phyloP scores from a whole-genome alignment of 2,888 invertebrate species.

The Heliothis peltigera region DNA sequence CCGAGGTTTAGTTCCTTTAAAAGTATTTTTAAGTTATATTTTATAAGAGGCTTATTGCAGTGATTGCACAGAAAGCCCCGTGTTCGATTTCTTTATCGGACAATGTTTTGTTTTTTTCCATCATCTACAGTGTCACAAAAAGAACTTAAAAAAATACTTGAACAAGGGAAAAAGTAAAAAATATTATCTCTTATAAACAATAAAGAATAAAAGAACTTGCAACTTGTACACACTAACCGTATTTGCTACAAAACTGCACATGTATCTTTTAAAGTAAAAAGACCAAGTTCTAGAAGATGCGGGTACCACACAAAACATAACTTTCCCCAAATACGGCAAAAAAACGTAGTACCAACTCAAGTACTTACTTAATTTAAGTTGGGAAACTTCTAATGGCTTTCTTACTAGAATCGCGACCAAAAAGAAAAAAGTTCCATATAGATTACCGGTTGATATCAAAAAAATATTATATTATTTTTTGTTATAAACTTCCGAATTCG shows the following conservation, averaged over 20 bases:
- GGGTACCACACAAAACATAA: conserved; percentile 28
- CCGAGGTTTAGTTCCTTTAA: too few species aligned
- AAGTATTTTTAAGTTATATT: too few species aligned
- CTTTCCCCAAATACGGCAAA: conserved; percentile 37
- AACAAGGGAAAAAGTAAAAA: not conserved
- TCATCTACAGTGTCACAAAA: not conserved
- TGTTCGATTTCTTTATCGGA: not conserved
- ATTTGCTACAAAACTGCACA: conserved; percentile 1
- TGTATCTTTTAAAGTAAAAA: conserved; percentile 22
- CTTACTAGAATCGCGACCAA: conserved; percentile 27
- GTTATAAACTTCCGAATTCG: conserved; percentile 33
- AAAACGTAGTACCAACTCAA: conserved; percentile 43
- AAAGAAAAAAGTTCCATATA: conserved; percentile 56
- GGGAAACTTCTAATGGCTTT: conserved; percentile 58
- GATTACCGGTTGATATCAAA: conserved; percentile 45
- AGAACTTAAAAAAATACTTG: not conserved
- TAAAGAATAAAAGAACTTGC: not conserved
- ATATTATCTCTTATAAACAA: conserved; percentile 1
- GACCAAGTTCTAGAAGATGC: conserved; percentile 20
- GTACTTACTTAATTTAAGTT: conserved; percentile 63
- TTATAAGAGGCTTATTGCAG: too few species aligned
- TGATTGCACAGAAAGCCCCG: too few species aligned
- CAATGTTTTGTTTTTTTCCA: not conserved
- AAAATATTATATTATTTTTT: conserved; percentile 39
- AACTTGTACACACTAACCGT: not conserved